Evolutionary conservation across 1,140 invertebrate species (phyloP).

Genomic region (Rhopalosiphum maidis): DNA sequence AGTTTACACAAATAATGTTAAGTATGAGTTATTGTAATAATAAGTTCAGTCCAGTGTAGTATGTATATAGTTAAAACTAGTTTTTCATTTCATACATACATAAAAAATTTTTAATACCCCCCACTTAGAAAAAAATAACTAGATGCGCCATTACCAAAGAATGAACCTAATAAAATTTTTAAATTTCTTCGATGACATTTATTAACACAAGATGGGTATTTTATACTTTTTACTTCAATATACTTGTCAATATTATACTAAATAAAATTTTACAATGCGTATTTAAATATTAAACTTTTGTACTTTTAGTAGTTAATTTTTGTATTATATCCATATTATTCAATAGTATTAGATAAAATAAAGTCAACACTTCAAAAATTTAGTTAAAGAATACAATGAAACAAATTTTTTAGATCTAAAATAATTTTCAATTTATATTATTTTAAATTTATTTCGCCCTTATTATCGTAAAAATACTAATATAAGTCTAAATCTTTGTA

Average conservation of each 20-base stretch:
- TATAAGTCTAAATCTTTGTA: neutral
- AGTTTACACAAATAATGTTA: too few relatives aligned
- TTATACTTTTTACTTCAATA: neutral
- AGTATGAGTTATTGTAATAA: too few relatives aligned
- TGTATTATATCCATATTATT: neutral
- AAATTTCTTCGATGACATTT: neutral
- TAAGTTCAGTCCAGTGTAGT: too few relatives aligned
- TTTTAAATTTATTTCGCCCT: neutral
- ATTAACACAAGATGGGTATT: neutral
- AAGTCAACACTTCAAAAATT: neutral
- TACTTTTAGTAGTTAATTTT: neutral
- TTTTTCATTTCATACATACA: too few relatives aligned
- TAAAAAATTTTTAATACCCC: too few relatives aligned
- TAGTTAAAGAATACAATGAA: neutral
- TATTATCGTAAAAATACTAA: neutral
- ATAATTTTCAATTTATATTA: neutral
- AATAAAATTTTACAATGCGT: neutral
- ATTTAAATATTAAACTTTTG: neutral
- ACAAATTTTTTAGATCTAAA: neutral
- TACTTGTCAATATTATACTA: neutral
- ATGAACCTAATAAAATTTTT: neutral
- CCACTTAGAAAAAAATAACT: too few relatives aligned
- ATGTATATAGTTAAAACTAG: too few relatives aligned
- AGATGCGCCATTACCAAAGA: too few relatives aligned
- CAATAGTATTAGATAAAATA: neutral